phyloP scores from a whole-genome alignment of 2,797 vertebrate species.

The Catharus ustulatus region DNA sequence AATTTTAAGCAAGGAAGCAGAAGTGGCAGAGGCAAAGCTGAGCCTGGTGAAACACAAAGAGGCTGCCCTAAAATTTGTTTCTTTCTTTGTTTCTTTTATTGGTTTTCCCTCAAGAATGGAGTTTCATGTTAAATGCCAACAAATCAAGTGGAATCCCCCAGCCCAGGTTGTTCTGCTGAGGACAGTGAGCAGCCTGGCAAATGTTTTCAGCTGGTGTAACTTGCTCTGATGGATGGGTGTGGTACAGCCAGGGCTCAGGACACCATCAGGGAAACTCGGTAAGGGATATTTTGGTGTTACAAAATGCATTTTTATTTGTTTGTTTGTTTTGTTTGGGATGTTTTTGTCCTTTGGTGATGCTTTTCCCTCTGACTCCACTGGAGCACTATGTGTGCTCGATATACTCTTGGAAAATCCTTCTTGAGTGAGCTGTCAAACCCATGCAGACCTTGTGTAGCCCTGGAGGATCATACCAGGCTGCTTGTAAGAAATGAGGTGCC shows the following conservation, averaged over 20 bases:
- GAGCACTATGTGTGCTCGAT: not conserved
- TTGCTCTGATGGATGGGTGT: not conserved
- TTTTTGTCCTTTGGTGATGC: not conserved
- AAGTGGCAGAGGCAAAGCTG: fast-evolving
- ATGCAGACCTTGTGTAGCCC: not conserved
- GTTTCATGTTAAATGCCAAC: not conserved
- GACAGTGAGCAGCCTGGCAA: not conserved
- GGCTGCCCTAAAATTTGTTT: not conserved
- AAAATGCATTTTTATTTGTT: not conserved
- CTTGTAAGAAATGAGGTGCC: not conserved
- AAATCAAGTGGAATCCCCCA: not conserved
- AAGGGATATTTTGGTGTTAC: not conserved
- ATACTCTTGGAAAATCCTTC: not conserved
- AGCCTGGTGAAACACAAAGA: fast-evolving
- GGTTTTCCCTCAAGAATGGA: not conserved
- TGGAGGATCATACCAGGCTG: fast-evolving
- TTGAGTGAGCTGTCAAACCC: not conserved
- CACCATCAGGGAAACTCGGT: fast-evolving
- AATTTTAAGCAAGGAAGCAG: fast-evolving
- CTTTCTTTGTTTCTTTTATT: not conserved
- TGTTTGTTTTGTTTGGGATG: not conserved
- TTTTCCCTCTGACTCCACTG: not conserved
- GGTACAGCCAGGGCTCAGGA: not conserved
- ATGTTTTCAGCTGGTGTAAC: not conserved
- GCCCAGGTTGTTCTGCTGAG: too few species aligned